Evolutionary conservation across 2,113 vertebrate genomes (phyloP).

Genomic region (Arothron firmamentum): DNA sequence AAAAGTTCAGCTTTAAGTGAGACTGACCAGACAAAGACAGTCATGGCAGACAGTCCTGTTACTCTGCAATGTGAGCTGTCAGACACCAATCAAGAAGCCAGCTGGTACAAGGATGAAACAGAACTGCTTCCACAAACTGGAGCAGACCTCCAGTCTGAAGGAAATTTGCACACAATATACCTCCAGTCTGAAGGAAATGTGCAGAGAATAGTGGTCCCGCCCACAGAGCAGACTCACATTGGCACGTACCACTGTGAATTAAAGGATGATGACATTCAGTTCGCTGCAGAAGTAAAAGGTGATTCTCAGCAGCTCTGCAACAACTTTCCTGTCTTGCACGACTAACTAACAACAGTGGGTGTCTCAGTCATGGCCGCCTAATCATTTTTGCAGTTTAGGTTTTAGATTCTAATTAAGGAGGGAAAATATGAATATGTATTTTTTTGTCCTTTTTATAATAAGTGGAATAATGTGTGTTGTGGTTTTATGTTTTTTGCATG

Average conservation of each 20-base stretch:
- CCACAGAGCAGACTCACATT: constrained; percentile 63
- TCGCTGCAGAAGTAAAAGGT: constrained; percentile 75
- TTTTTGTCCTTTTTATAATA: neutral
- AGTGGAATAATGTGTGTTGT: neutral
- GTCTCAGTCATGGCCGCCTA: neutral
- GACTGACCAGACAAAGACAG: constrained; percentile 58
- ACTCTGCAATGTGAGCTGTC: constrained; percentile 67
- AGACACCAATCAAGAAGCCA: constrained; percentile 56
- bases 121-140: constrained; percentile 52
- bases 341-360: constrained; percentile 56
- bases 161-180: too few species aligned
- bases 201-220: constrained; percentile 62
- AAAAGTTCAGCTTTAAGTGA: constrained; percentile 64
- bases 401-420: neutral
- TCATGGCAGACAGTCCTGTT: constrained; percentile 56
- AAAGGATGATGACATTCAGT: constrained; percentile 68
- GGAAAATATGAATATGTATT: neutral
- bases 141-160: constrained; percentile 63
- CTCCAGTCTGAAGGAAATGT: too few species aligned
- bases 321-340: constrained; percentile 51
- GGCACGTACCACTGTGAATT: constrained; percentile 72
- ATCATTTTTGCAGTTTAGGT: neutral
- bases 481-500: constrained; percentile 2
- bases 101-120: constrained; percentile 68
- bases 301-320: constrained; percentile 50